Conservation (phyloP, 2,113 vertebrate genomes). For the Mesembrinibis cayennensis region DNA sequence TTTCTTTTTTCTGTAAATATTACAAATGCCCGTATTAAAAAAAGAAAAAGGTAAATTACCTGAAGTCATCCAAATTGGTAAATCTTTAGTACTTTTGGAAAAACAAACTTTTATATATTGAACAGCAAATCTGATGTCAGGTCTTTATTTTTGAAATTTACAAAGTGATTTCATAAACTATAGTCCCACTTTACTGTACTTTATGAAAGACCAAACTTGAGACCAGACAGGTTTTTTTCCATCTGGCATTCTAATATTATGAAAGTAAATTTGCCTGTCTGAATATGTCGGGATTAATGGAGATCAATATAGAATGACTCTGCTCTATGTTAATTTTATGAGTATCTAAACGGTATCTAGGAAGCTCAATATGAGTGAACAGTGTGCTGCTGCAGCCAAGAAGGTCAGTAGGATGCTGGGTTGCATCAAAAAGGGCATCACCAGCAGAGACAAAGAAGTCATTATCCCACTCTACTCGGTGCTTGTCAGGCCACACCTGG, state of each 20-base stretch:
- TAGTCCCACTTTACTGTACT: neutral
- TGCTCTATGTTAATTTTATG: neutral
- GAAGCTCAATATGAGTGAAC: too few species aligned
- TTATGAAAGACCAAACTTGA: neutral
- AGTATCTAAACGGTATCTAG: neutral
- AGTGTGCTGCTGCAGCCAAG: too few species aligned
- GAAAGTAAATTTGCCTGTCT: neutral
- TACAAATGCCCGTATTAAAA: neutral
- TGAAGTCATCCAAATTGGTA: neutral
- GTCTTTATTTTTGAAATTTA: neutral
- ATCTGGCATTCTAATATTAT: neutral
- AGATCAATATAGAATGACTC: neutral
- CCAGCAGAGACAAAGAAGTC: too few species aligned
- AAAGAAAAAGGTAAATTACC: neutral
- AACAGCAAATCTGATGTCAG: neutral
- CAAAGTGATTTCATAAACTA: neutral
- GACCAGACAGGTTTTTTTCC: neutral
- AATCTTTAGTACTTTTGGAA: neutral
- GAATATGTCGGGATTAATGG: neutral
- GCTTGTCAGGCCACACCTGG: too few species aligned
- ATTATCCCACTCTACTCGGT: too few species aligned
- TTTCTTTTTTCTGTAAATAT: neutral
- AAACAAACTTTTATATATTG: neutral
- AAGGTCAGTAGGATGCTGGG: too few species aligned
- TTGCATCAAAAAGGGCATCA: too few species aligned